phyloP scores from a whole-genome alignment of 2,888 invertebrate genomes.

The Heliconius aoede region DNA sequence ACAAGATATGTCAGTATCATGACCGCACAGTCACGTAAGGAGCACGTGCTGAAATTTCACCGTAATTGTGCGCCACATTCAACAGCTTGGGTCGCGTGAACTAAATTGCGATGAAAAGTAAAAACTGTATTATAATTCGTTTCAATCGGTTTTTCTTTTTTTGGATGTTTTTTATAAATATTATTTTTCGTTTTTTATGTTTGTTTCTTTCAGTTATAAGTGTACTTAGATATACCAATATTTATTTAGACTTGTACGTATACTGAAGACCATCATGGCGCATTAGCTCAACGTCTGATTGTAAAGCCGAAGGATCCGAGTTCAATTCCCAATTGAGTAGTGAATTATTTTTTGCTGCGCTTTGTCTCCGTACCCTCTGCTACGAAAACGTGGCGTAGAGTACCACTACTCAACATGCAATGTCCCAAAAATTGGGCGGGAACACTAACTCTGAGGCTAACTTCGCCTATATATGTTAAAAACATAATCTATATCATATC shows the following conservation, averaged over 20 bases:
- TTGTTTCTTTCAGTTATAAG: too few relatives aligned
- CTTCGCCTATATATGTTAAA: too few relatives aligned
- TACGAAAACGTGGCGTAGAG: neutral
- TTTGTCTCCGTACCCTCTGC: neutral
- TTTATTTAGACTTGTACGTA: neutral
- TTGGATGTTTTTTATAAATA: neutral
- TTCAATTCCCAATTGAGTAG: neutral
- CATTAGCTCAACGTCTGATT: neutral
- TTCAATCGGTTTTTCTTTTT: conserved; percentile 1
- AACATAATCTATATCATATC: too few relatives aligned
- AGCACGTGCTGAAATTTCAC: conserved; percentile 43
- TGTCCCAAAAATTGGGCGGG: neutral
- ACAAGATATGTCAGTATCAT: conserved; percentile 26
- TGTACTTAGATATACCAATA: neutral
- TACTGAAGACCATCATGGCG: neutral
- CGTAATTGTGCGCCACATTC: conserved; percentile 47
- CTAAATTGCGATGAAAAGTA: conserved; percentile 44
- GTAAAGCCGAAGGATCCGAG: neutral
- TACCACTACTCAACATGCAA: neutral
- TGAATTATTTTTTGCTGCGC: neutral
- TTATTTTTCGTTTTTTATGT: neutral
- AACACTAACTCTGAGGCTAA: too few relatives aligned
- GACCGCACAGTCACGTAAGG: conserved; percentile 30
- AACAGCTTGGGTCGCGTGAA: conserved; percentile 46
- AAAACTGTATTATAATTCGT: conserved; percentile 37